phyloP scores from a whole-genome alignment of 2,113 vertebrate genomes.

The Mola mola region DNA sequence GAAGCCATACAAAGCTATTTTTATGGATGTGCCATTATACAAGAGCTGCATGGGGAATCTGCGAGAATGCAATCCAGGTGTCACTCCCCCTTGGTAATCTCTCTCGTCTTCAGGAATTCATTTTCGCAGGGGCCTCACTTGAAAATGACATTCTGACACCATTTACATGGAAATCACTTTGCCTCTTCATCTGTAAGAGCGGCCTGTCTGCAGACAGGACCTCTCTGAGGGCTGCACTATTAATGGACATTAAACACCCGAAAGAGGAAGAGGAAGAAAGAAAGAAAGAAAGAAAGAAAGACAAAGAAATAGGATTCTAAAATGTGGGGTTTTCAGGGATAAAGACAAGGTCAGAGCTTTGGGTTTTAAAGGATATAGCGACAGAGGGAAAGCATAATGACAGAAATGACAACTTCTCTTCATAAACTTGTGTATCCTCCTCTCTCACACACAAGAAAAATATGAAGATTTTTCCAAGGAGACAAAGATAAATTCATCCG shows the following conservation, averaged over 20 bases:
- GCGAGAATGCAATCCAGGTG: conserved; percentile 76
- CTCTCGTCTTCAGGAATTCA: conserved; percentile 77
- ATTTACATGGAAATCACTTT: conserved; percentile 85
- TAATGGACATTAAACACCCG: conserved; percentile 55
- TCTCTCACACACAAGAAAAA: conserved; percentile 3
- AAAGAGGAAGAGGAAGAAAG: conserved; percentile 2
- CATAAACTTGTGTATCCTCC: conserved; percentile 11
- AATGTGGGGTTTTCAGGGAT: conserved; percentile 20
- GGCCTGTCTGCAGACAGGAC: conserved; percentile 64
- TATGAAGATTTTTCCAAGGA: conserved; percentile 43
- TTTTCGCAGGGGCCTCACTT: conserved; percentile 76
- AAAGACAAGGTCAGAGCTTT: conserved; percentile 57
- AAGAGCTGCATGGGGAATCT: conserved; percentile 72
- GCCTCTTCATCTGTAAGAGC: conserved; percentile 69
- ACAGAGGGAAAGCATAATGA: conserved; percentile 47
- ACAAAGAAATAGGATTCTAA: neutral
- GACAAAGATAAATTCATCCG: conserved; percentile 22
- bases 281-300: neutral
- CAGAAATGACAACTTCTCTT: conserved; percentile 44
- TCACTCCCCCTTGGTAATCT: conserved; percentile 75
- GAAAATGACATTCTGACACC: conserved; percentile 78
- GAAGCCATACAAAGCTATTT: conserved; percentile 76
- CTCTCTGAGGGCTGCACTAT: conserved; percentile 68
- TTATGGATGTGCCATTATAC: conserved; percentile 77
- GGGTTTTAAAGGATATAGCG: conserved; percentile 56